Percentiles rank a stretch among this genome's conserved stretches.
Conservation (phyloP, 2,888 invertebrate genomes). For the Cheilosia pagana region DNA sequence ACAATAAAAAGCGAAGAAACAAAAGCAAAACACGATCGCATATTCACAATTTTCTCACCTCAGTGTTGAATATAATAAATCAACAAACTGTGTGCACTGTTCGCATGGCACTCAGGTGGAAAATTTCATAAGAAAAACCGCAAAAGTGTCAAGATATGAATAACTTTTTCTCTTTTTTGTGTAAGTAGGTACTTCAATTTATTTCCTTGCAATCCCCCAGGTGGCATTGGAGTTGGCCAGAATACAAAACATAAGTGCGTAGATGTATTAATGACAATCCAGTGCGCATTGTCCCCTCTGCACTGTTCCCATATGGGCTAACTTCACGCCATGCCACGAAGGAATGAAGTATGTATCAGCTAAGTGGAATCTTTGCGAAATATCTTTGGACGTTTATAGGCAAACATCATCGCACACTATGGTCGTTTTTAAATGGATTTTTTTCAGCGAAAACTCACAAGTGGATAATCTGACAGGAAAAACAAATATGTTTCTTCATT, state of each 20-base stretch:
- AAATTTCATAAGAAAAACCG: conserved; percentile 60
- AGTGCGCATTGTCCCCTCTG: conserved; percentile 1
- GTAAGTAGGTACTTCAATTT: background rate
- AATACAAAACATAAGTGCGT: background rate
- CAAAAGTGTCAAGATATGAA: conserved; percentile 46
- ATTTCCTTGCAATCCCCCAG: conserved; percentile 27
- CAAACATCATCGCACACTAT: conserved; percentile 24
- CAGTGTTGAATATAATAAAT: conserved; percentile 44
- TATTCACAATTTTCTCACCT: conserved; percentile 51
- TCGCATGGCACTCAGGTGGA: conserved; percentile 46
- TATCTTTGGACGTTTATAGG: conserved; percentile 28
- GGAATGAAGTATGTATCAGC: conserved; percentile 6
- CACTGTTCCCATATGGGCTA: background rate
- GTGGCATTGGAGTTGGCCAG: conserved; percentile 34
- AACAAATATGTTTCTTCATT: conserved; percentile 41
- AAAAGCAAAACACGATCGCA: conserved; percentile 4
- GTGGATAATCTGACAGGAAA: conserved; percentile 37
- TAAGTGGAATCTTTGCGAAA: conserved; percentile 34
- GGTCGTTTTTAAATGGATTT: conserved; percentile 43
- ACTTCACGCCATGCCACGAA: too few relatives aligned
- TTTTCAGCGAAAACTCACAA: conserved; percentile 49
- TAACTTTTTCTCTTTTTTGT: conserved; percentile 8
- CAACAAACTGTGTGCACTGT: conserved; percentile 36
- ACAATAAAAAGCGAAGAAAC: conserved; percentile 7
- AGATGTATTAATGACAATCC: conserved; percentile 61